Conservation (phyloP, 1,140 invertebrate genomes). For the Asobara japonica region DNA sequence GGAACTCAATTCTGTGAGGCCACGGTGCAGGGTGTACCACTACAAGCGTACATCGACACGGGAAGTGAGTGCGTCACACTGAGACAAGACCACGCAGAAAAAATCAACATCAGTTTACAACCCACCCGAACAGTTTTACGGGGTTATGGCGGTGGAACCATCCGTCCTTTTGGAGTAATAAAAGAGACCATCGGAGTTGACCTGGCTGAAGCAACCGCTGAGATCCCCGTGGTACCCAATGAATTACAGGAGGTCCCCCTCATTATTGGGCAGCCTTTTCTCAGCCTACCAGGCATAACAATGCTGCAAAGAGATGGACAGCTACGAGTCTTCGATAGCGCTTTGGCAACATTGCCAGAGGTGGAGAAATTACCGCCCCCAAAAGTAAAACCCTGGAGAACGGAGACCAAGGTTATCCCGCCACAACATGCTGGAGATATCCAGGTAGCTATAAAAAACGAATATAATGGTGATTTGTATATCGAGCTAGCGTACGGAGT, state of each 20-base stretch:
- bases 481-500: constrained; percentile 33
- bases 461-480: constrained; percentile 30
- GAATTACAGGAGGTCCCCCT: constrained; percentile 33
- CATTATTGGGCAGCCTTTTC: constrained; percentile 39
- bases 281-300: constrained; percentile 31
- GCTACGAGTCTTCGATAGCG: constrained; percentile 30
- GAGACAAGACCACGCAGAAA: constrained; percentile 27
- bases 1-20: constrained; percentile 21
- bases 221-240: constrained; percentile 35
- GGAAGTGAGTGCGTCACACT: constrained; percentile 33
- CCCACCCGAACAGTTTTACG: constrained; percentile 19
- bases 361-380: constrained; percentile 29
- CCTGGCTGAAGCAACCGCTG: constrained; percentile 25
- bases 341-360: constrained; percentile 28
- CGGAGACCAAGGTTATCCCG: constrained; percentile 28
- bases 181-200: constrained; percentile 31
- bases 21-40: constrained; percentile 13
- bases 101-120: constrained; percentile 20
- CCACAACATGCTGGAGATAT: constrained; percentile 30
- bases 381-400: constrained; percentile 25
- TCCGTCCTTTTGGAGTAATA: constrained; percentile 16
- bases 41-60: constrained; percentile 24
- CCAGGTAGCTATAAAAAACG: constrained; percentile 26
- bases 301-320: constrained; percentile 22
- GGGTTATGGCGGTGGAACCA: constrained; percentile 29